A percentile compares a stretch with the other conserved stretches of the same genome.
Evolutionary conservation across 2,888 invertebrate species (phyloP).

Genomic region (Oscheius onirici): DNA sequence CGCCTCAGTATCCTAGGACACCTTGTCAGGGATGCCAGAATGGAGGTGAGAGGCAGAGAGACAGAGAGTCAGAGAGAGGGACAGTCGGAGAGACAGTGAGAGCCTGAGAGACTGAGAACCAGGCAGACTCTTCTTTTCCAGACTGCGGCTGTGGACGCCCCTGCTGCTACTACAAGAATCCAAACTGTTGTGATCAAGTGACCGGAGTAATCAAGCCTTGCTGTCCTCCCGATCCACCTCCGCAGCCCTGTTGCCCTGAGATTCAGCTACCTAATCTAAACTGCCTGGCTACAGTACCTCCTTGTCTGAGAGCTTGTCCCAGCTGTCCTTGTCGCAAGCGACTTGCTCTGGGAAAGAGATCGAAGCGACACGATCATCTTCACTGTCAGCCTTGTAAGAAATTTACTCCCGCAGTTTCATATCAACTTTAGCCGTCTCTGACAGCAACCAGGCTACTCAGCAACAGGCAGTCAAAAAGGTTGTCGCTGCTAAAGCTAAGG

Average conservation of each 20-base stretch:
- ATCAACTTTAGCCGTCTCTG: not conserved
- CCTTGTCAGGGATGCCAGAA: slow-evolving; percentile 49
- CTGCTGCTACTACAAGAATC: slow-evolving; percentile 65
- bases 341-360: slow-evolving; percentile 51
- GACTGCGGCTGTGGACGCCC: slow-evolving; percentile 65
- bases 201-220: slow-evolving; percentile 51
- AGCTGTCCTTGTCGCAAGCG: slow-evolving; percentile 57
- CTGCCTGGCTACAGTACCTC: slow-evolving; percentile 58
- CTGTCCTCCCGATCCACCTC: slow-evolving; percentile 58
- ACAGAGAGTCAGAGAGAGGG: not conserved
- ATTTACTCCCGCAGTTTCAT: not conserved
- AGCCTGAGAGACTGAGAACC: not conserved
- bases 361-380: slow-evolving; percentile 46
- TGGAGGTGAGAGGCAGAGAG: slow-evolving; percentile 34
- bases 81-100: slow-evolving; percentile 42
- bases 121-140: slow-evolving; percentile 13
- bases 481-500: slow-evolving; percentile 24
- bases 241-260: slow-evolving; percentile 62
- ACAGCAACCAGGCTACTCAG: too few species aligned
- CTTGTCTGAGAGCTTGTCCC: slow-evolving; percentile 60
- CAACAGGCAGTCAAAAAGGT: slow-evolving; percentile 10
- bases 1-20: slow-evolving; percentile 36
- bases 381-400: slow-evolving; percentile 53
- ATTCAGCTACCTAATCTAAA: slow-evolving; percentile 38
- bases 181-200: slow-evolving; percentile 56